Base-by-base conservation (phyloP, 1,140 invertebrate species). In the Euura saliciscinereae region DNA sequence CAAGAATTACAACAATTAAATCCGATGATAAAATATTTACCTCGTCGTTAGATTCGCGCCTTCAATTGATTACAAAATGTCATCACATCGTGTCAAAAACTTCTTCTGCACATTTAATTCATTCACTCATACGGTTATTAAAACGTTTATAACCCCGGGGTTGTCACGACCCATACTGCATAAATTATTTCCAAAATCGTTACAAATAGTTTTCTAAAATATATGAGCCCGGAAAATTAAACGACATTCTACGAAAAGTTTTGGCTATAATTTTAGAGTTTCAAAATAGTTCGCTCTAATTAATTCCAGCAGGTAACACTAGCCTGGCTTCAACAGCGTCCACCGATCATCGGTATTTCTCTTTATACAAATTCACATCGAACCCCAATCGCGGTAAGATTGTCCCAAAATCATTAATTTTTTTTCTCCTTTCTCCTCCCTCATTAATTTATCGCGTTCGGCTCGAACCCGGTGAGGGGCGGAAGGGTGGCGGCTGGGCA, bases 231-330 rank as follows among this genome's bases (percentile, higher is more conserved):
- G 28, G 68, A 69, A 69, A 69, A 69, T 69, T 69, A 44, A 42
- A 44, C 68, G 68, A 69, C 68, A 46, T 69, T 69, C 68, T 44
- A 28, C 11, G 68, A 69, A 28, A 69, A 42, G 11, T 69, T 69
- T 13, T 42, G 45, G 45, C 68, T 42, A 69, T 69, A 69, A 69
- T 69, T 43, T 45, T n/a, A 3, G 44, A 69, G 28, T 44, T 69
- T 44, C 42, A 44, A 44, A 45, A 69, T 69, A 69, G 68, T 69
- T 69, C 43, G 43, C 51, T 59, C 51, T 59, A 59, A 59, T 59
- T 59, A 59, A 59, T 59, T 59, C 51, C 13, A 28, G 28, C 28
- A 28, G 28, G 28, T 28, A 28, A 28, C 28, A 28, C 28, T 28
- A 28, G 28, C 28, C 28, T 28, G 28, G 28, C 28, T 28, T 28